Evolutionary conservation across 2,113 vertebrate species (phyloP), one percentile per base, ranked within the genome.

Genomic region (Periophthalmodon schlosseri): DNA sequence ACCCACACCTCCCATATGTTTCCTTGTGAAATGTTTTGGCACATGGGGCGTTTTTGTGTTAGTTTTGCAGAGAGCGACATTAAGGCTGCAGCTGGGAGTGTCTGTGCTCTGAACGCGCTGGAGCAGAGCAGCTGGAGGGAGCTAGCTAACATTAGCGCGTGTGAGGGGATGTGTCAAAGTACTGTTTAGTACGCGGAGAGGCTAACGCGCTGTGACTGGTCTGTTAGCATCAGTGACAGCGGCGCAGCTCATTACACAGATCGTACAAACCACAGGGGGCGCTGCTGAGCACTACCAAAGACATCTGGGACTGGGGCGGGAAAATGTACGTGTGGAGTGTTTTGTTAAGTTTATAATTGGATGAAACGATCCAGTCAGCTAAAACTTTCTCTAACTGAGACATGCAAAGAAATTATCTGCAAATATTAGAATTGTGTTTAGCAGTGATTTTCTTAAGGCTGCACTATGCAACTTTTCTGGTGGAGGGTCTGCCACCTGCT

Each of bases 201-300:
- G 86, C 74, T 75, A 84, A 82, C 85, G 85, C 77, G 65, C 75
- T 87, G 83, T 77, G 83, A 87, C 78, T 81, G 68, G 73, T 81
- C 77, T 80, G 76, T 87, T 86, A 81, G 85, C 80, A 47, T 80
- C 13, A 68, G 68, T 82, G 86, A 85, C 83, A 68, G n/a, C 56
- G 72, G 69, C 5, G 74, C 80, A 84, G 78, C 84, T 84, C 86
- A 86, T 91, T 86, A 87, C 58, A 63, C 69, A 24, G 80, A 46
- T 64, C 72, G 79, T 69, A 64, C 54, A 24, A 69, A 66, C 28
- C n/a, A 50, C 46, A 56, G 69, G 28, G 68, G 70, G 56, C 33
- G 52, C 47, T 5, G 74, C 46, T 34, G 50, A 23, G 16, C 61
- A n/a, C 49, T 36, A 33, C 65, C 21, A 72, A 60, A 54, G 46